Evolutionary conservation across 2,113 vertebrate species (phyloP), one percentile per base, ranked within the genome.

Genomic region (Struthidea cinerea): DNA sequence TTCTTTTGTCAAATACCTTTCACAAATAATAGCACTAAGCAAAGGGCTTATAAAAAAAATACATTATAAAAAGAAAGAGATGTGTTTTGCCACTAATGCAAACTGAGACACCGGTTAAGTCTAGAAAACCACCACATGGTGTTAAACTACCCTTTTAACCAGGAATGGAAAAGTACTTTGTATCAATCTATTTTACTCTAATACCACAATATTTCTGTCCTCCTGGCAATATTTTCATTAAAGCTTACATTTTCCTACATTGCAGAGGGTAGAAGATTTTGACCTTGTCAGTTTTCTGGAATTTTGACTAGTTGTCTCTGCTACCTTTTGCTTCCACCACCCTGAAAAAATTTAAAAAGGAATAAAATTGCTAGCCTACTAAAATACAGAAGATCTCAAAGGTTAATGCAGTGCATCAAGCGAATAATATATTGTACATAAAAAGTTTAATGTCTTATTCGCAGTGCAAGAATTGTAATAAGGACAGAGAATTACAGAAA

Each of bases 361-460:
- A 55, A 56, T 65, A 74, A 94, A 93, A 88, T 85, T 84, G 9
- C 42, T 59, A 94, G 23, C 5, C 60, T 89, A 35, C 52, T 93
- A 90, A 94, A 96, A 78, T 56, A 63, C 41, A 75, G 73, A 89
- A 73, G 50, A 78, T 87, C 41, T 89, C 63, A 92, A 97, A 96
- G 91, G 89, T 94, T 97, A 94, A 92, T 82, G 55, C 14, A n/a
- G 53, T 88, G 83, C 53, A 87, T 70, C 46, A 93, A 69, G 70
- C 65, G 46, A 50, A 81, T 95, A 90, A 94, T 93, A 80, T 56
- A 93, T 91, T 76, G 78, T 49, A 92, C 82, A 89, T 81, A 83
- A 89, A 92, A 96, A 92, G 86, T 94, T 93, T 93, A 95, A 92
- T 91, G 56, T 75, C 90, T 87, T 92, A 63, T 91, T 96, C 28